Evolutionary conservation across 2,888 invertebrate species (phyloP), one percentile per base, ranked within the genome.

Genomic region (Ormyrus thymus): DNA sequence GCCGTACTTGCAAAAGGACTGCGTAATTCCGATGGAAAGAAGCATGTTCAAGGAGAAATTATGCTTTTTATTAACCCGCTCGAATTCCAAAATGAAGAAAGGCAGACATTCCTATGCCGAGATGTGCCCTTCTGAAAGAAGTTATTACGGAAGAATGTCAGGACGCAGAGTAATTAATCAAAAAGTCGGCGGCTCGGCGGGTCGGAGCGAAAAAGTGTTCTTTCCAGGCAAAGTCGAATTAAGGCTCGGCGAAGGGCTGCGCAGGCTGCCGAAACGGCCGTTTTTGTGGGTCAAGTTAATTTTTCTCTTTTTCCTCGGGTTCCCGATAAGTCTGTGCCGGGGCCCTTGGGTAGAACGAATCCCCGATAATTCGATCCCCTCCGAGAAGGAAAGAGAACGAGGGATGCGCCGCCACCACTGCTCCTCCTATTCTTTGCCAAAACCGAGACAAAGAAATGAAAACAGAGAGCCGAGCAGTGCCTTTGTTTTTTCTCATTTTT

Each of bases 281-380:
- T 69, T 69, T 69, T 76, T 76, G 55, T 62, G 76, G 76, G 61
- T 69, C 76, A 69, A 76, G 46, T 13, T 69, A 45, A 62, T 59
- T 68, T 76, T 69, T 76, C 62, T 69, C 76, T 55, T 46, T 66
- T 62, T 69, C 43, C 53, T 13, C 48, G 53, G 45, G 56, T 11
- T 7, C 56, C n/a, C 8, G n/a, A 10, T 55, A 8, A 50, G 46
- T 1, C 64, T 56, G 13, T 29, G 51, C 48, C 11, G 51, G 9
- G 46, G 7, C 13, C 1, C 51, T 46, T 9, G 45, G 61, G 59
- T 68, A 69, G 69, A 76, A 76, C 69, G 76, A 76, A 76, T 76
- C 58, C 62, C 10, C 55, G 69, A 69, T 76, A 76, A 76, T 76
- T 76, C 76, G 76, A 76, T 76, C 76, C 76, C 62, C 48, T 8